phyloP scores from a whole-genome alignment of 1,140 invertebrate species.

The Megalopta genalis region DNA sequence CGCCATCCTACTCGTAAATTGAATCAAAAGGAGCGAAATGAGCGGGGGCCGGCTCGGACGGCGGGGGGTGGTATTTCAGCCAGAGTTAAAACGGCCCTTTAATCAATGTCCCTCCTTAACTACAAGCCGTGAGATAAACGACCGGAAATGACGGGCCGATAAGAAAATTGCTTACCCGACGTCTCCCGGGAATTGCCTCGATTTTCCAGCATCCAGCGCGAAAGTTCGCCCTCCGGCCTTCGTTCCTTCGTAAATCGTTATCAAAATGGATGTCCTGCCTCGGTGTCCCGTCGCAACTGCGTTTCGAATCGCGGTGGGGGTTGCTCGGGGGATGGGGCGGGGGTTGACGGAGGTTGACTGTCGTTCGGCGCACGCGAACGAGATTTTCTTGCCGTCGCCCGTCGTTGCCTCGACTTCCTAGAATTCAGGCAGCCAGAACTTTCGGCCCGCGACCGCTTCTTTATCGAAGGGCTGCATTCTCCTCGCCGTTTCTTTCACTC shows the following conservation, averaged over 20 bases:
- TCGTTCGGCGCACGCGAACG: slow-evolving; percentile 30
- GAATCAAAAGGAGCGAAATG: slow-evolving; percentile 75
- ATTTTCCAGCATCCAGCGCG: slow-evolving; percentile 62
- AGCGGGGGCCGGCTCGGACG: slow-evolving; percentile 35
- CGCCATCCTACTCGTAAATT: slow-evolving; percentile 76
- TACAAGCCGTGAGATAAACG: slow-evolving; percentile 77
- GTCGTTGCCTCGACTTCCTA: background rate
- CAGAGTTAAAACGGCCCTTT: slow-evolving; percentile 75
- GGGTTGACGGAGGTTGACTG: background rate
- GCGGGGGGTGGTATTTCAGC: slow-evolving; percentile 65
- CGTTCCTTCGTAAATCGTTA: slow-evolving; percentile 55
- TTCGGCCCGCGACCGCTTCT: background rate
- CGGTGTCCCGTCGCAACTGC: slow-evolving; percentile 28
- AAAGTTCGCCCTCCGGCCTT: slow-evolving; percentile 14
- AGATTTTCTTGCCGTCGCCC: background rate
- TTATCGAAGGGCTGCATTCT: no score
- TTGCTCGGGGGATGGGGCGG: background rate
- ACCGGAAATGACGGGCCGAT: slow-evolving; percentile 78
- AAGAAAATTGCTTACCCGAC: slow-evolving; percentile 76
- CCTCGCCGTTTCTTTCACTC: background rate
- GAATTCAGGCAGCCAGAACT: no score
- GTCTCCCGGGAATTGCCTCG: slow-evolving; percentile 64
- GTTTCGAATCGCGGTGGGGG: background rate
- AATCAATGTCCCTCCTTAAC: slow-evolving; percentile 76
- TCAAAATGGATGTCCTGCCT: slow-evolving; percentile 59